Base-by-base conservation (phyloP, 1,140 invertebrate genomes). In the Lerema accius region DNA sequence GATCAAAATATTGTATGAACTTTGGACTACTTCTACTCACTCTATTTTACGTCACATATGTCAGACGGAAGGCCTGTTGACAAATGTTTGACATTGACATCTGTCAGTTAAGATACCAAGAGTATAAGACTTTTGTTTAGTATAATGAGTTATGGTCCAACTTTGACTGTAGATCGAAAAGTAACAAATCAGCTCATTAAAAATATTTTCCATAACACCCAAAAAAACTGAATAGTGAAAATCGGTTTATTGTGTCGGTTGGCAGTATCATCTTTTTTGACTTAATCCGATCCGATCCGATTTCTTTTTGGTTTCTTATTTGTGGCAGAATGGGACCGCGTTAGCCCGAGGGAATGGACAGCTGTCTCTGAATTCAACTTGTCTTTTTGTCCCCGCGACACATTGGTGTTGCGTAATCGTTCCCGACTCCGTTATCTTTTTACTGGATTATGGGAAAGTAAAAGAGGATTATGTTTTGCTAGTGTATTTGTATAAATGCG, bases 341-440 rank as follows among this genome's bases (percentile, higher is more conserved):
- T 51, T 50, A 17, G 63, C 63, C 68, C 62, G 26, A 50, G 53
- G 67, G 65, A 64, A 61, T 15, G 45, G 46, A 56, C 63, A 53
- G 58, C 79, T 82, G 79, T 84, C 81, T 76, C 81, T 78, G 75
- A 84, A 84, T 80, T 84, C 69, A 80, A 84, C 78, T 73, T 66
- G 51, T 64, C 72, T 75, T 79, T 81, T 79, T 72, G 55, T 67
- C 51, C 45, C 26, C 55, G 64, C 37, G 45, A 43, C 60, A 28
- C 65, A 51, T 63, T 50, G 37, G 15, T 48, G 67, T 60, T 72
- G 16, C 49, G 58, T 79, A 75, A 81, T 81, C 73, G 70, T 63
- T 70, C 32, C 19, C 37, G 55, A 63, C 49, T 26, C 26, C 39
- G 23, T 13, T 65, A 51, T 60, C 16, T 43, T 53, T 65, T 60